A percentile compares a stretch with the other conserved stretches of the same genome.
phyloP scores from a whole-genome alignment of 2,113 vertebrate species.

The Anguilla japonica region DNA sequence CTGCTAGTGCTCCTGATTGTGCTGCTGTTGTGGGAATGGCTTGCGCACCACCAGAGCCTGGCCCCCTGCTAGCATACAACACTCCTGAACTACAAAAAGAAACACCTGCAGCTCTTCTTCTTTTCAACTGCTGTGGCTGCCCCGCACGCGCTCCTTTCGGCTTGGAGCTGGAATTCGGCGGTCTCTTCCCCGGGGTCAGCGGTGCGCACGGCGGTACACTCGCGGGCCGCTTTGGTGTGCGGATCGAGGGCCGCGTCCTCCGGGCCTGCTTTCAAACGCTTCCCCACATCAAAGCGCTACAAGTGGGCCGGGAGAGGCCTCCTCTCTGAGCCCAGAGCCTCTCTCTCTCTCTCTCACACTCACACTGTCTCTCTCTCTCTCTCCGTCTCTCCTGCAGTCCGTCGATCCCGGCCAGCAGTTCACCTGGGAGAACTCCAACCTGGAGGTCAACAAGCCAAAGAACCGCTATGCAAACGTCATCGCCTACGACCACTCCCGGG shows the following conservation, averaged over 20 bases:
- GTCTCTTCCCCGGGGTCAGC: background rate
- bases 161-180: background rate
- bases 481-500: constrained; percentile 92
- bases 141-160: background rate
- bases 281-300: background rate
- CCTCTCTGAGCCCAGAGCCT: background rate
- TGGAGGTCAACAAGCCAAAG: constrained; percentile 96
- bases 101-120: background rate
- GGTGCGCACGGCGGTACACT: background rate
- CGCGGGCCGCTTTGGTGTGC: background rate
- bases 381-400: constrained; percentile 69
- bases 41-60: background rate
- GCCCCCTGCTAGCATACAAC: background rate
- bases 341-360: background rate
- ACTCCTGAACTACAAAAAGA: background rate
- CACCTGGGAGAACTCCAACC: constrained; percentile 96
- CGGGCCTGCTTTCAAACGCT: background rate
- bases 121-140: background rate
- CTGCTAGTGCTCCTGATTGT: background rate
- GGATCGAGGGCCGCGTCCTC: background rate
- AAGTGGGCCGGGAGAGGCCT: background rate
- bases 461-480: constrained; percentile 97
- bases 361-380: constrained; percentile 21
- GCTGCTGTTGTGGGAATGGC: constrained; percentile 3
- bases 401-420: constrained; percentile 95